These are phyloP conservation scores for Nyctibius grandis DNA, from an alignment of 2,797 vertebrate genomes.

Conservation along the genomic window DNA sequence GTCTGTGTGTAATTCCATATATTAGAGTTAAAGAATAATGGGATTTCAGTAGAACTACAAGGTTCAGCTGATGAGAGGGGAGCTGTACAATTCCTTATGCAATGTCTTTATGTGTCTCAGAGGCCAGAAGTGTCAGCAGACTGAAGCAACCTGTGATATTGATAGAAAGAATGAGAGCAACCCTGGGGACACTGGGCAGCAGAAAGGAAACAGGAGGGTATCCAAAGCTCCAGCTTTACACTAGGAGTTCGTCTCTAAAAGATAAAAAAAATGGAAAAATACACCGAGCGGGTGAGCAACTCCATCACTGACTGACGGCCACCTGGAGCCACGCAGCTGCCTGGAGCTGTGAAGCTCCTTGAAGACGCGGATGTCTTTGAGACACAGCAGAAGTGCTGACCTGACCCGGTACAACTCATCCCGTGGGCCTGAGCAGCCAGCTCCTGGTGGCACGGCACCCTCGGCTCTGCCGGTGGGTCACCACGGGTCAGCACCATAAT, in stretches of 20 bases:
- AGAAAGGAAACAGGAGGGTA: background rate
- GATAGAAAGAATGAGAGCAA: background rate
- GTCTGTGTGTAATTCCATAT: background rate
- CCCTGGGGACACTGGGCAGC: background rate
- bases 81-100: background rate
- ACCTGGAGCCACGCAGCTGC: background rate
- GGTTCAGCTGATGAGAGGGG: background rate
- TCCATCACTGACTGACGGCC: background rate
- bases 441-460: background rate
- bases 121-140: background rate
- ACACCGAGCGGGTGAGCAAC: background rate
- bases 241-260: background rate
- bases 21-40: background rate
- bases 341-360: background rate
- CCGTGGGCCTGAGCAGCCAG: fast-evolving
- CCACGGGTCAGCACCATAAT: fast-evolving
- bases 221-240: background rate
- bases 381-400: background rate
- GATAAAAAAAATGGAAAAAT: background rate
- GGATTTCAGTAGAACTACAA: background rate
- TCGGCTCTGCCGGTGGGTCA: fast-evolving
- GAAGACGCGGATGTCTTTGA: background rate
- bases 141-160: background rate
- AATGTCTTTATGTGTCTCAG: background rate
- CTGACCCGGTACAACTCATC: background rate